Evolutionary conservation across 2,888 invertebrate species (phyloP).

Genomic region (Tyria jacobaeae): DNA sequence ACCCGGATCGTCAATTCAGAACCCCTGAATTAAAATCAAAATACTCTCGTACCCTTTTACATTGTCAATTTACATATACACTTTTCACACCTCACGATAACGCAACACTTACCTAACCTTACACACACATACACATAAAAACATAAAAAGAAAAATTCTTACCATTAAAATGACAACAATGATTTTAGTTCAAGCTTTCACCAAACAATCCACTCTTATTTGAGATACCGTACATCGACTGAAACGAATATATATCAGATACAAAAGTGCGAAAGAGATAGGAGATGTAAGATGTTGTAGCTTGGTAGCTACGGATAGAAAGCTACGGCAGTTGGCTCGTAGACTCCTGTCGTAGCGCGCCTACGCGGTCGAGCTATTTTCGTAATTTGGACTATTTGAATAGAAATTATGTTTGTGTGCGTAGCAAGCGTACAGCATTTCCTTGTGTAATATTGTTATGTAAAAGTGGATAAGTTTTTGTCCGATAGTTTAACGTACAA

Average conservation of each 20-base stretch:
- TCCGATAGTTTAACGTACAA: slow-evolving; percentile 81
- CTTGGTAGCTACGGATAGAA: slow-evolving; percentile 54
- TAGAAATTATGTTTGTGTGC: slow-evolving; percentile 60
- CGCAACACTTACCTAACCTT: slow-evolving; percentile 38
- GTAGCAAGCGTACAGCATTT: slow-evolving; percentile 56
- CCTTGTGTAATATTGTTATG: slow-evolving; percentile 69
- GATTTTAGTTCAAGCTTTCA: slow-evolving; percentile 72
- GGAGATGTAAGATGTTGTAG: slow-evolving; percentile 52
- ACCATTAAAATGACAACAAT: slow-evolving; percentile 74
- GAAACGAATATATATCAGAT: slow-evolving; percentile 53
- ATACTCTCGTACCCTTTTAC: slow-evolving; percentile 40
- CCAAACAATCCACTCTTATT: slow-evolving; percentile 71
- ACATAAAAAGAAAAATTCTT: slow-evolving; percentile 47
- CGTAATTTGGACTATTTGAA: slow-evolving; percentile 39
- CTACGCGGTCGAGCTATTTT: slow-evolving; percentile 58
- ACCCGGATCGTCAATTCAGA: slow-evolving; percentile 31
- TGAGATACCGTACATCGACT: slow-evolving; percentile 65
- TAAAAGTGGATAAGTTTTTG: slow-evolving; percentile 84
- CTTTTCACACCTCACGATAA: slow-evolving; percentile 40
- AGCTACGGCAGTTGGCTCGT: slow-evolving; percentile 75
- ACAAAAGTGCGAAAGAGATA: slow-evolving; percentile 43
- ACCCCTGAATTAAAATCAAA: slow-evolving; percentile 31
- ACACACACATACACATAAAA: slow-evolving; percentile 30
- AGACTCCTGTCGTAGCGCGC: slow-evolving; percentile 71
- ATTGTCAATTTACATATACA: slow-evolving; percentile 48